Conservation (phyloP, 2,797 vertebrate species). For the Mycteria americana region DNA sequence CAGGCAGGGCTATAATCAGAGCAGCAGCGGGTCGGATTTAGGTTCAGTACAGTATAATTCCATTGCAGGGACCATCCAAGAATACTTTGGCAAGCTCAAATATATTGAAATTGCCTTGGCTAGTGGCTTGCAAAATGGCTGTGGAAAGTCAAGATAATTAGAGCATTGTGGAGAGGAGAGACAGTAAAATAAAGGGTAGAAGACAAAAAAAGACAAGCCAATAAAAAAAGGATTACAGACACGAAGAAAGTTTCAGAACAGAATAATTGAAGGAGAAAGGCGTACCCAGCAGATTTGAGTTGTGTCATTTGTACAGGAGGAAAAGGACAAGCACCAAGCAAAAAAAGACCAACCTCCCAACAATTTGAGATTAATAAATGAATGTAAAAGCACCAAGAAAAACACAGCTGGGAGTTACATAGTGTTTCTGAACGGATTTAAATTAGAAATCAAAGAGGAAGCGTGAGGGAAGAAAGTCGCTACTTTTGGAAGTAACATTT, state of each 20-base stretch:
- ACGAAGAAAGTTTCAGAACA: not conserved
- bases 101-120: conserved; percentile 38
- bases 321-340: not conserved
- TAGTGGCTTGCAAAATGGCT: conserved; percentile 45
- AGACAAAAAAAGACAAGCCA: conserved; percentile 16
- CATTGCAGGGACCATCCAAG: conserved; percentile 39
- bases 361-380: not conserved
- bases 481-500: not conserved
- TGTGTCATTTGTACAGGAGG: not conserved
- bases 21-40: conserved; percentile 35
- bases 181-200: conserved; percentile 31
- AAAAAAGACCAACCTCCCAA: not conserved
- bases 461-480: not conserved
- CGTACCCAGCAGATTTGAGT: not conserved
- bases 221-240: conserved; percentile 5
- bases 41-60: conserved; percentile 57
- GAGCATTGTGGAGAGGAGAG: not conserved
- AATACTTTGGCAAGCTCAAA: conserved; percentile 37
- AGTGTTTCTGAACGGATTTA: not conserved
- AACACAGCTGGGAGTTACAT: not conserved
- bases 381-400: not conserved
- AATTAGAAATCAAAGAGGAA: not conserved
- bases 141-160: conserved; percentile 38
- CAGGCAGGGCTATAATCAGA: conserved; percentile 67
- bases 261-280: conserved; percentile 25